phyloP scores from a whole-genome alignment of 2,797 vertebrate species.

The Rhodeus uyekii region DNA sequence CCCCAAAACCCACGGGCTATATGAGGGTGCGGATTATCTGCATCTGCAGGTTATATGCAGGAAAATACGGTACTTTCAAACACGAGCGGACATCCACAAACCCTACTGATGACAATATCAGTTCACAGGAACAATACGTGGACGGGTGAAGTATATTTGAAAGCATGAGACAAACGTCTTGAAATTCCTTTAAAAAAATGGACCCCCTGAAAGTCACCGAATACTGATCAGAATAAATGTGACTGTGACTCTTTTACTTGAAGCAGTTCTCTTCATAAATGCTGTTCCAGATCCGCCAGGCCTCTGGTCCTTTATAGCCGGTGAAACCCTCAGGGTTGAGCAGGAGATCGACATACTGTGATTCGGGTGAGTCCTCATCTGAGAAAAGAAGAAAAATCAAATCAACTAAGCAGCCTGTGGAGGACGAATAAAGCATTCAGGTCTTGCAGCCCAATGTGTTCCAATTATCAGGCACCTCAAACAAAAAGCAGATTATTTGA shows the following conservation, averaged over 20 bases:
- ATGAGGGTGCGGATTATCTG: too few relatives aligned
- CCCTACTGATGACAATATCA: too few relatives aligned
- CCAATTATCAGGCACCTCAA: background rate
- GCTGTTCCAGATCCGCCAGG: conserved; percentile 95
- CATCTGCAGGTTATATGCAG: too few relatives aligned
- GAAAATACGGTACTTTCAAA: too few relatives aligned
- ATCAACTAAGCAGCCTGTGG: background rate
- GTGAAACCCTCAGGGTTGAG: conserved; percentile 95
- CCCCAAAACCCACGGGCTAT: too few relatives aligned
- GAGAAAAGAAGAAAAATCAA: conserved; percentile 44
- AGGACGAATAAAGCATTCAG: background rate
- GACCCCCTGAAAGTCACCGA: background rate
- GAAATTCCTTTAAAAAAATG: background rate
- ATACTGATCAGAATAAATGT: background rate
- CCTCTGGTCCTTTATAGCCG: conserved; percentile 88
- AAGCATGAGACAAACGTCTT: background rate
- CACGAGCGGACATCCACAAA: too few relatives aligned
- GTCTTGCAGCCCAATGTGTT: background rate
- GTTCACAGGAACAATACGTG: too few relatives aligned
- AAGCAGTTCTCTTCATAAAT: conserved; percentile 98
- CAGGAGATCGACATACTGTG: conserved; percentile 90
- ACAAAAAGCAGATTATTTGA: background rate
- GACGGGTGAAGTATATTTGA: background rate
- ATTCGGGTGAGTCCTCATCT: conserved; percentile 90
- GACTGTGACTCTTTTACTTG: conserved; percentile 81